A percentile compares a stretch with the other conserved stretches of the same genome.
Evolutionary conservation across 37 sponge, comb jelly and placozoan genomes (phyloP).

Genomic region (Cliona cf. orientalis): DNA sequence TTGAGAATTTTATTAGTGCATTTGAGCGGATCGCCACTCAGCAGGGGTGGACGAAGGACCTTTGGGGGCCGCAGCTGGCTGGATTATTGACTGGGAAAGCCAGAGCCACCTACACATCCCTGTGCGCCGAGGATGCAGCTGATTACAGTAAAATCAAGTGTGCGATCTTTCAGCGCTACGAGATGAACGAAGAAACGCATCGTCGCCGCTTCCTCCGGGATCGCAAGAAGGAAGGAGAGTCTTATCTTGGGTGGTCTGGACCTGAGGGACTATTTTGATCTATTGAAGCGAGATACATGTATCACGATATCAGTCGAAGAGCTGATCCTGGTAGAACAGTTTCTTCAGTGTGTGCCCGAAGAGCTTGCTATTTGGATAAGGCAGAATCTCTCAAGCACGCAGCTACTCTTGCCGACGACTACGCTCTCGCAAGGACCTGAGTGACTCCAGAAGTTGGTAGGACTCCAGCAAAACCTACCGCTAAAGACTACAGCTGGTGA

Average conservation of each 20-base stretch:
- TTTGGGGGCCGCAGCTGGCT: conserved; percentile 44
- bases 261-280: conserved; percentile 17
- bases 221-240: conserved; percentile 16
- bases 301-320: neutral
- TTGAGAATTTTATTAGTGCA: neutral
- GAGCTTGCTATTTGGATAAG: conserved; percentile 20
- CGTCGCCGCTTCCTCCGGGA: conserved; percentile 30
- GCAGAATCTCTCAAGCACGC: conserved; percentile 12
- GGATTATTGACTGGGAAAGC: conserved; percentile 45
- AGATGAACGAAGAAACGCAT: conserved; percentile 48
- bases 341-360: neutral
- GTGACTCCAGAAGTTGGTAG: neutral
- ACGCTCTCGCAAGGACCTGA: conserved; percentile 2
- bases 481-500: neutral
- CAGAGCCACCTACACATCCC: conserved; percentile 20
- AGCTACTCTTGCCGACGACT: conserved; percentile 10
- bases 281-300: conserved; percentile 12
- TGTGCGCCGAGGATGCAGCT: conserved; percentile 9
- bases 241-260: neutral
- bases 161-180: conserved; percentile 32
- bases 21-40: neutral
- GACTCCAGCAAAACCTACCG: neutral
- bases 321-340: conserved; percentile 16
- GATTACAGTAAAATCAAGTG: conserved; percentile 31
- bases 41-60: neutral